Conservation (phyloP, 2,113 vertebrate species). For the Leptobrachium ailaonicum region DNA sequence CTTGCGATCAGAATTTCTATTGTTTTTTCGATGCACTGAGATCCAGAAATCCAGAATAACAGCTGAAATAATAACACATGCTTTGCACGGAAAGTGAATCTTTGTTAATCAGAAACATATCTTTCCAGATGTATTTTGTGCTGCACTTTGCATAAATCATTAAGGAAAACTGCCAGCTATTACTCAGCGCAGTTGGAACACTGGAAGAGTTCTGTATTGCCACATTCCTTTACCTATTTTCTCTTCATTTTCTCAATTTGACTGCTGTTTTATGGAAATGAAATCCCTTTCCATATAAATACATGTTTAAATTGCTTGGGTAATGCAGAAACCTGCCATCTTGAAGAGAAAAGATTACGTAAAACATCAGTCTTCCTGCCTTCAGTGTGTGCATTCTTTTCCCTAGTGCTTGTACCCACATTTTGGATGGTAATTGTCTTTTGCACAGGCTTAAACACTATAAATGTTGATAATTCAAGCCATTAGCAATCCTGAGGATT, state of each 20-base stretch:
- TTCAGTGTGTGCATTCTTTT: neutral
- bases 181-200: slow-evolving; percentile 6
- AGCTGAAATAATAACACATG: slow-evolving; percentile 22
- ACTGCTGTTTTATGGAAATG: slow-evolving; percentile 21
- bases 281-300: slow-evolving; percentile 14
- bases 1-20: too few relatives aligned
- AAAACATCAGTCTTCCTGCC: neutral
- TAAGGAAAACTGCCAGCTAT: slow-evolving; percentile 26
- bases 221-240: neutral
- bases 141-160: slow-evolving; percentile 32
- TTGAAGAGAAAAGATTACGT: neutral
- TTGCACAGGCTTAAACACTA: neutral
- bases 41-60: neutral
- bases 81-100: slow-evolving; percentile 17
- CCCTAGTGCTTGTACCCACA: neutral
- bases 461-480: neutral
- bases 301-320: slow-evolving; percentile 5
- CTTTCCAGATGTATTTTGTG: slow-evolving; percentile 5
- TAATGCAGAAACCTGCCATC: neutral
- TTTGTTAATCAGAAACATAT: slow-evolving; percentile 16
- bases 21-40: too few relatives aligned
- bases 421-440: neutral
- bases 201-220: neutral
- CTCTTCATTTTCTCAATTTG: neutral
- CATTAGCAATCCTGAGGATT: neutral